Conservation (phyloP, 1,140 invertebrate genomes). For the Theocolax elegans region DNA sequence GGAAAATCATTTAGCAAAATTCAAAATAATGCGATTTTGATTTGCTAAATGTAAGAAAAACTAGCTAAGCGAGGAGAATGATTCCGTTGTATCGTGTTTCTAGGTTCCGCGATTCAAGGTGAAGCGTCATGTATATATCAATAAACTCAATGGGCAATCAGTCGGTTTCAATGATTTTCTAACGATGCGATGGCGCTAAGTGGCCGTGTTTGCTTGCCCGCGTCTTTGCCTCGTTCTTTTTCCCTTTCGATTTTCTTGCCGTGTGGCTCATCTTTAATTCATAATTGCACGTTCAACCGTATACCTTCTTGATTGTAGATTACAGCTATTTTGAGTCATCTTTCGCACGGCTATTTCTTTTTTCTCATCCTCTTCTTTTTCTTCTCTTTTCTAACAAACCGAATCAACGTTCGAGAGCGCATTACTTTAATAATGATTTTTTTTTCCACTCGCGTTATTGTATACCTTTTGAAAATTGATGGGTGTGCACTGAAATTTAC, state of each 20-base stretch:
- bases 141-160: conserved; percentile 4
- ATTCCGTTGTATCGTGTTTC: too few species aligned
- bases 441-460: not conserved
- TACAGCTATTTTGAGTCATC: conserved; percentile 45
- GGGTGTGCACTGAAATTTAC: too few species aligned
- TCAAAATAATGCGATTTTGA: too few species aligned
- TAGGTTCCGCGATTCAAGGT: too few species aligned
- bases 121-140: not conserved
- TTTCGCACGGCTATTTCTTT: not conserved
- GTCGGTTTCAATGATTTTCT: not conserved
- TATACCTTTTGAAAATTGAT: too few species aligned
- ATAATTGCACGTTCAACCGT: conserved; percentile 46
- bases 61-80: too few species aligned
- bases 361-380: too few species aligned
- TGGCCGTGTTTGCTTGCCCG: too few species aligned
- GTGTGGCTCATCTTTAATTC: conserved; percentile 37
- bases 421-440: not conserved
- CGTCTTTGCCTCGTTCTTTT: not conserved
- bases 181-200: not conserved
- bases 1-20: too few species aligned
- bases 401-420: not conserved
- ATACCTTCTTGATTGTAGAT: conserved; percentile 49
- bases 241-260: not conserved
- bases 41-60: too few species aligned
- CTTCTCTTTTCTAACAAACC: too few species aligned